Conservation (phyloP, 1,140 invertebrate species). For the Hycleus phaleratus region DNA sequence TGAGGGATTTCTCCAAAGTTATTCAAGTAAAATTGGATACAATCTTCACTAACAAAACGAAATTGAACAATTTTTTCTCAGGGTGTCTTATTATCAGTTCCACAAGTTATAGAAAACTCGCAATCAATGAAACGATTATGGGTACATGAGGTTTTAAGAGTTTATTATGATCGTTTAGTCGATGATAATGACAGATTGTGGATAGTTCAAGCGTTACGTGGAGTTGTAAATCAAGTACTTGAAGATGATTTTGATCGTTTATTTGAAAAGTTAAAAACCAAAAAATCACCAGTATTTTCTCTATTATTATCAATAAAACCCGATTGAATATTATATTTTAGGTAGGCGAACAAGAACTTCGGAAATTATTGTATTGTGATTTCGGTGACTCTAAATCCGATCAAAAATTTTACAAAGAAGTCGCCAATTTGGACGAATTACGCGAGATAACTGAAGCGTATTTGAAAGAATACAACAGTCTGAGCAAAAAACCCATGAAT, state of each 20-base stretch:
- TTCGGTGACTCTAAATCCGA: constrained; percentile 92
- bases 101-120: constrained; percentile 84
- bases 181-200: constrained; percentile 75
- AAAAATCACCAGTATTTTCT: constrained; percentile 3
- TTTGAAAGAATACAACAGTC: constrained; percentile 88
- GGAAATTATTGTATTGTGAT: constrained; percentile 89
- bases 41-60: background rate
- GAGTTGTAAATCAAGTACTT: constrained; percentile 49
- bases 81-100: constrained; percentile 86
- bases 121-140: constrained; percentile 84
- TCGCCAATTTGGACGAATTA: constrained; percentile 73
- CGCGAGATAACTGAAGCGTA: constrained; percentile 82
- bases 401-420: constrained; percentile 80
- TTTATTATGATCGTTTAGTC: constrained; percentile 88
- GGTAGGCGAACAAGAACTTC: constrained; percentile 71
- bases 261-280: constrained; percentile 40
- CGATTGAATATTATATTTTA: constrained; percentile 24
- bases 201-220: constrained; percentile 62
- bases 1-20: constrained; percentile 89
- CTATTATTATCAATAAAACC: background rate
- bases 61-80: constrained; percentile 35
- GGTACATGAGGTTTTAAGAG: constrained; percentile 89
- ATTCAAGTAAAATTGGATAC: constrained; percentile 56
- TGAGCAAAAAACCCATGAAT: constrained; percentile 97
- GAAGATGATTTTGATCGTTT: constrained; percentile 43